phyloP scores from a whole-genome alignment of 2,797 vertebrate species.

The Hipposideros larvatus region DNA sequence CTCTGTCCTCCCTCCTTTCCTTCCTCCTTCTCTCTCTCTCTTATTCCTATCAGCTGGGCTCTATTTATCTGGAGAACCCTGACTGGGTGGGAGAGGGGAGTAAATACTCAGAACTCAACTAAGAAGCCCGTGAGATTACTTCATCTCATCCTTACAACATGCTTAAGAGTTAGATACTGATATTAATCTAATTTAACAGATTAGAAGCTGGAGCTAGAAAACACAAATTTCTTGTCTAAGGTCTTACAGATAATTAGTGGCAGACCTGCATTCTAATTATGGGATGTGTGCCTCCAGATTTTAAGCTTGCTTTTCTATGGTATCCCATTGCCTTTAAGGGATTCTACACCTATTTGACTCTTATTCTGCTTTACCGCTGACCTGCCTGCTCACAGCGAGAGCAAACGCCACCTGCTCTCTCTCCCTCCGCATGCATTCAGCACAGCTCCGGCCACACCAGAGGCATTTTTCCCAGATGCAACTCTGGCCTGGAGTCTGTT shows the following conservation, averaged over 20 bases:
- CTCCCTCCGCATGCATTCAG: not conserved
- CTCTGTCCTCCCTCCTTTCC: no score
- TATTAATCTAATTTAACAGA: not conserved
- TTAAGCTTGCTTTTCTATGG: not conserved
- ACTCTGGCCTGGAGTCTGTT: conserved; percentile 27
- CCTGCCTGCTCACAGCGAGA: not conserved
- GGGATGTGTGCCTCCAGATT: not conserved
- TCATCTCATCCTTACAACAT: not conserved
- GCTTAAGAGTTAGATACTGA: not conserved
- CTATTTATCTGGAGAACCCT: not conserved
- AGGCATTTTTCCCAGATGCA: not conserved
- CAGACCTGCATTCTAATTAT: not conserved
- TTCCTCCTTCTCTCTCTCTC: not conserved
- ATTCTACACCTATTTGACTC: not conserved
- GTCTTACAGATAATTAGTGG: not conserved
- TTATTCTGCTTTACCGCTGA: not conserved
- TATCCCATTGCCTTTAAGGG: not conserved
- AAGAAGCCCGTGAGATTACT: not conserved
- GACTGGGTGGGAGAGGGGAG: not conserved
- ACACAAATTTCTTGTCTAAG: not conserved
- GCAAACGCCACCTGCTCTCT: not conserved
- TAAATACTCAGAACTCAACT: not conserved
- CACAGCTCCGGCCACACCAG: not conserved
- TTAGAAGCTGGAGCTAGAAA: not conserved
- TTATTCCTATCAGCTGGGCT: not conserved